Evolutionary conservation across 2,888 invertebrate genomes (phyloP), one percentile per base, ranked within the genome.

Genomic region (Erpobdella octoculata): DNA sequence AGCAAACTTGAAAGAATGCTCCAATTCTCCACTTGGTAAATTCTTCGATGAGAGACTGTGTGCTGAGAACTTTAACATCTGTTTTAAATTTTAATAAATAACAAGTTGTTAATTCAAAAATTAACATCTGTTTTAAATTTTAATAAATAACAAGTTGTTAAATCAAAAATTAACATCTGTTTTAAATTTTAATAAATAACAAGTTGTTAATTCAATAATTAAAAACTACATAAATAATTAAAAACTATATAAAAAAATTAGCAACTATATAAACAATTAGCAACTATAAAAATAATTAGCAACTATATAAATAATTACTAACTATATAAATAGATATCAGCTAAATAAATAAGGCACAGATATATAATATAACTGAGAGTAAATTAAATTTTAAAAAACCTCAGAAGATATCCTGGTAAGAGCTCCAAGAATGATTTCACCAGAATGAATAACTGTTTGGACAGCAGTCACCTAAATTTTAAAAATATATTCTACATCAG

Each of bases 1-100:
- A 2, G 71, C 69, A 41, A 67, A 74, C 12, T 48, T 41, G 18
- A 74, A 25, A 3, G 65, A 61, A 21, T 59, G 59, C 4, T 21
- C 35, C 15, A 74, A 28, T 21, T 71, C 70, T 1, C 28, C 53
- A 1, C 33, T 12, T n/a, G n/a, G 46, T 41, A 15, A 12, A 41
- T 41, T 41, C n/a, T 41, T 41, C 6, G 62, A 62, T 31, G 31
- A 2, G 12, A 62, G 35, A 33, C 62, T 31, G 33, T 62, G 35
- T 28, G 62, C 62, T 8, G 62, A 62, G 18, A 62, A 62, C 33
- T 62, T 35, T 15, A 62, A 62, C 35, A 35, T 8, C 62, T 62
- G 59, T 18, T 59, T 21, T 21, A 28, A 21, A 21, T 4, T 25
- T 31, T 3, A 21, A 59, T 59, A 21, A 6, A 28, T 62, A 31